Conservation (phyloP, 2,797 vertebrate species). For the Esox masquinongy region DNA sequence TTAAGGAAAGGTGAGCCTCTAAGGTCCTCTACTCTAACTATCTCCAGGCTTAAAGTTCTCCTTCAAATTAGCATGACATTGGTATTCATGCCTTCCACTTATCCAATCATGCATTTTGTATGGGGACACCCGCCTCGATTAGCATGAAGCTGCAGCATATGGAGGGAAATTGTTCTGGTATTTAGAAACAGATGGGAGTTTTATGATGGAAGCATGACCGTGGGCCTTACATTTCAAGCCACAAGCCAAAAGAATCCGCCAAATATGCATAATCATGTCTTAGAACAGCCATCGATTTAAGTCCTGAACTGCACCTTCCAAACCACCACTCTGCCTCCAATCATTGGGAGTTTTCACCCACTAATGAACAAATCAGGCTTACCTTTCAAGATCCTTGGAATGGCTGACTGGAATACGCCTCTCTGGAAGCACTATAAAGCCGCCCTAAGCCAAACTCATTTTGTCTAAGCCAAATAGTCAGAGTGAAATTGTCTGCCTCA, state of each 20-base stretch:
- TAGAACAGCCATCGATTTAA: slow-evolving; percentile 14
- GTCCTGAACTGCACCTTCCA: slow-evolving; percentile 8
- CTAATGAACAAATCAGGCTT: slow-evolving; percentile 27
- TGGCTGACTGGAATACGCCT: slow-evolving; percentile 17
- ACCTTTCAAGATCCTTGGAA: slow-evolving; percentile 23
- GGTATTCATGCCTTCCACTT: slow-evolving; percentile 53
- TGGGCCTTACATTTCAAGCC: slow-evolving; percentile 38
- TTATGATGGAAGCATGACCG: slow-evolving; percentile 51
- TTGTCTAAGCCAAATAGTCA: slow-evolving; percentile 23
- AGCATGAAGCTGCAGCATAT: slow-evolving; percentile 29
- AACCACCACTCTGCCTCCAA: background rate
- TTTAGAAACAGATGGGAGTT: slow-evolving; percentile 33
- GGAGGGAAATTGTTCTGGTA: slow-evolving; percentile 27
- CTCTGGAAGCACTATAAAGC: slow-evolving; percentile 20
- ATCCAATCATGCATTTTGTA: slow-evolving; percentile 57
- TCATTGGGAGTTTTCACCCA: slow-evolving; percentile 10
- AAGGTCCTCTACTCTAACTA: slow-evolving; percentile 17
- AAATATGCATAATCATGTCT: slow-evolving; percentile 40
- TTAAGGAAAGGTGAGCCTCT: slow-evolving; percentile 36
- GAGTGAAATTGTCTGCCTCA: slow-evolving; percentile 16
- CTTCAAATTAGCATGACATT: slow-evolving; percentile 37
- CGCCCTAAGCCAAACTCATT: background rate
- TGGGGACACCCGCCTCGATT: slow-evolving; percentile 23
- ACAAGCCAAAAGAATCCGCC: slow-evolving; percentile 34
- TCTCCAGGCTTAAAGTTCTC: slow-evolving; percentile 34